Evolutionary conservation across 2,113 vertebrate genomes (phyloP).

Genomic region (Notothenia rossii): DNA sequence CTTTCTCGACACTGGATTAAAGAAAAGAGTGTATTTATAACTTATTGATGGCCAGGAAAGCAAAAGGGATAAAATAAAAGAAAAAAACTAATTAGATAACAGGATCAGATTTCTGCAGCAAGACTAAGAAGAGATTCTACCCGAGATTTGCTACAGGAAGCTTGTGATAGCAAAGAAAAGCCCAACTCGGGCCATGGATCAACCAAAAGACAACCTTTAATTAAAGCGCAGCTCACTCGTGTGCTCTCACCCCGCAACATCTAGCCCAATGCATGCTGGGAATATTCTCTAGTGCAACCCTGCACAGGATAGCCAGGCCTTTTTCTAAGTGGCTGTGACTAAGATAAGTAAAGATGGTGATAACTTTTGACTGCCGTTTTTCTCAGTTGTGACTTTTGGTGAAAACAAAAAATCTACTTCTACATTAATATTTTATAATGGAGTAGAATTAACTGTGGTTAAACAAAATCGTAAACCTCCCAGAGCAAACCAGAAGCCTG

Average conservation of each 20-base stretch:
- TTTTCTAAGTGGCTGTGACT: not conserved
- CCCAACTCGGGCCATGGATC: not conserved
- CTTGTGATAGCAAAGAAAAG: constrained; percentile 14
- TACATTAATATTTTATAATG: not conserved
- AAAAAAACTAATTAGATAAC: constrained; percentile 7
- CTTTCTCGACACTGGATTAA: not conserved
- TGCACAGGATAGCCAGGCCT: not conserved
- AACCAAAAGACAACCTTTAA: not conserved
- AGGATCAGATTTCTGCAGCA: not conserved
- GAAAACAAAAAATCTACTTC: not conserved
- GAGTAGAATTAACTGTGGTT: not conserved
- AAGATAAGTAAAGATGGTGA: not conserved
- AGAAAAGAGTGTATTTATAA: not conserved
- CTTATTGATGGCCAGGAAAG: not conserved
- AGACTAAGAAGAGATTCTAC: not conserved
- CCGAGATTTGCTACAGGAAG: constrained; percentile 8
- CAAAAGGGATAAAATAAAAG: constrained; percentile 15
- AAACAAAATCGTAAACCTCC: not conserved
- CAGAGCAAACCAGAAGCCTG: not conserved
- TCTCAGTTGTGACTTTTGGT: not conserved
- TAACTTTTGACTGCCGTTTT: not conserved
- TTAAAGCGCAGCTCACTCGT: not conserved
- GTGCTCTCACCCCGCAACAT: not conserved
- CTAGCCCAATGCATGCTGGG: not conserved
- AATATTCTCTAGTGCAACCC: not conserved